Evolutionary conservation across 2,888 invertebrate species (phyloP).

Genomic region (Orthonychiurus folsomi): DNA sequence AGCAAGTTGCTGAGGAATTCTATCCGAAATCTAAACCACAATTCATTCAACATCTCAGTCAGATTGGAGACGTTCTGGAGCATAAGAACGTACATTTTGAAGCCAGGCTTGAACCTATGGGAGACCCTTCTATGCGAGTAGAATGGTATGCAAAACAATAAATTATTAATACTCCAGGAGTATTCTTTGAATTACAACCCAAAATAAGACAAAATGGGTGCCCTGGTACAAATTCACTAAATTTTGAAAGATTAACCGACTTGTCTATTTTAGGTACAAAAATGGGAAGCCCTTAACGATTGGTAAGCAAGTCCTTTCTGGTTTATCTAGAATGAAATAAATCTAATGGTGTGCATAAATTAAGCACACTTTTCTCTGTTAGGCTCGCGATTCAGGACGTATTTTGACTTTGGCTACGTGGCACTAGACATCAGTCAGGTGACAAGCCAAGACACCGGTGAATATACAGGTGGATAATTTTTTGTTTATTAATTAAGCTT

Average conservation of each 20-base stretch:
- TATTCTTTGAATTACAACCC: too few species aligned
- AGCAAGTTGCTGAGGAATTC: conserved; percentile 19
- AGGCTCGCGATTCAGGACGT: conserved; percentile 79
- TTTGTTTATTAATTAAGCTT: too few species aligned
- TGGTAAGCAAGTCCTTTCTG: conserved; percentile 53
- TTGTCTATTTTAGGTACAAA: too few species aligned
- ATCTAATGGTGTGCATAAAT: too few species aligned
- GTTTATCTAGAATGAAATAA: too few species aligned
- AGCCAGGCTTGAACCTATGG: conserved; percentile 86
- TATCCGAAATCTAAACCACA: conserved; percentile 56
- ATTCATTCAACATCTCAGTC: conserved; percentile 78
- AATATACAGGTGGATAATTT: too few species aligned
- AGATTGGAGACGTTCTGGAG: conserved; percentile 74
- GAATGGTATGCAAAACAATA: too few species aligned
- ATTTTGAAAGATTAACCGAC: too few species aligned
- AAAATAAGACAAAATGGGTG: too few species aligned
- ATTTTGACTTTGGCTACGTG: conserved; percentile 95
- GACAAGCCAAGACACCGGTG: conserved; percentile 86
- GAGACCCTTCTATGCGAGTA: conserved; percentile 89
- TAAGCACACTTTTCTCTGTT: too few species aligned
- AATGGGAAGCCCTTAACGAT: conserved; percentile 68
- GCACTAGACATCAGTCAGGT: conserved; percentile 91
- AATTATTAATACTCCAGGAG: too few species aligned
- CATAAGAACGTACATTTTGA: conserved; percentile 85
- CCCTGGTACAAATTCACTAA: too few species aligned